Evolutionary conservation across 2,888 invertebrate genomes (phyloP), one percentile per base, ranked within the genome.

Genomic region (Tridacna crocea): DNA sequence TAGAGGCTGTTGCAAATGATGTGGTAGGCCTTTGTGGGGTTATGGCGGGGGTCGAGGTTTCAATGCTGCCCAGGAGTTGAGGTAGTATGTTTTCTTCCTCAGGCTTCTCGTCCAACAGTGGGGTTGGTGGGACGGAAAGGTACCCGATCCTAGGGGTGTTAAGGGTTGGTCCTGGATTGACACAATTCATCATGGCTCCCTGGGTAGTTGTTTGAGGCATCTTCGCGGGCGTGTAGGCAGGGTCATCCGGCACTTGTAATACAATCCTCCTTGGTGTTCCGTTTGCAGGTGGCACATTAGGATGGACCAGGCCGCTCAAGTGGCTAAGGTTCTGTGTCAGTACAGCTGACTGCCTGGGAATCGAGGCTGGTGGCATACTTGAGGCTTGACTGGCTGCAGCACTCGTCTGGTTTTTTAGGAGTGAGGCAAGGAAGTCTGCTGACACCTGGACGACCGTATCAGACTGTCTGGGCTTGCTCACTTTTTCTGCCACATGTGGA

Each of bases 61-160:
- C 68, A 17, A 17, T 48, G 12, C 46, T 22, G n/a, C n/a, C 68
- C 47, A 68, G 22, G 8, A 68, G 24, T n/a, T 68, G 68, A n/a
- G 68, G 68, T n/a, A 68, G 22, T 10, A 68, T 47, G 19, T 68
- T 68, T 27, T 68, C 68, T 17, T 19, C 68, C 8, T 68, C 68
- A 13, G 46, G 12, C 63, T 27, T 63, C 11, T 63, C 63, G 24
- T 63, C 63, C 3, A 26, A 12, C 27, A 63, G 26, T 13, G 26
- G 63, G 10, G 63, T 63, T 11, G 24, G 27, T 63, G 63, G 63
- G 11, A 63, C 26, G 11, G 24, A 10, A 26, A 1, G 6, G n/a
- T 55, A n/a, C 26, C 24, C 27, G 19, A 63, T 19, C 26, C 24
- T 63, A 24, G 63, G 63, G 63, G 63, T 63, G 26, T 63, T 63